A percentile compares a stretch with the other conserved stretches of the same genome.
These are phyloP conservation scores for Acanthornis magna DNA, from an alignment of 2,797 vertebrate species.

Conservation along the genomic window DNA sequence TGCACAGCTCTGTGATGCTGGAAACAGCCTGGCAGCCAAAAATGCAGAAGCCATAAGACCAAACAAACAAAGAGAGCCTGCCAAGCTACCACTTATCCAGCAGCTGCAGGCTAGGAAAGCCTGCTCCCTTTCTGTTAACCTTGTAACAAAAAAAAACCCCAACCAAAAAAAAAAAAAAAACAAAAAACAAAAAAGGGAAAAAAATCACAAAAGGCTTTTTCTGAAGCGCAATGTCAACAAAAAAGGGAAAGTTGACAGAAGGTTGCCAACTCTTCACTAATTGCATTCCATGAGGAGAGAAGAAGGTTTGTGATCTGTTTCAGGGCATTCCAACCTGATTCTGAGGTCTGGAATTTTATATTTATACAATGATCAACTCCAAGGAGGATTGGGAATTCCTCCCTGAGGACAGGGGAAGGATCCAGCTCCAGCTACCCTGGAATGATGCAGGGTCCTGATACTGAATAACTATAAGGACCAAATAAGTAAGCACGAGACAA, in stretches of 20 bases:
- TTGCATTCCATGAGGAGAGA: not conserved
- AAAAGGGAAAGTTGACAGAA: not conserved
- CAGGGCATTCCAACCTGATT: not conserved
- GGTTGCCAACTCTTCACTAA: not conserved
- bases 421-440: not conserved
- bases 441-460: not conserved
- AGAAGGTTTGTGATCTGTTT: not conserved
- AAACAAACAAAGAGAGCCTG: slow-evolving; percentile 25
- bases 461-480: not conserved
- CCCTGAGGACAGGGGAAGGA: not conserved
- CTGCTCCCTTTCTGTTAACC: slow-evolving; percentile 11
- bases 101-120: slow-evolving; percentile 52
- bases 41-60: not conserved
- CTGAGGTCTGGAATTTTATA: not conserved
- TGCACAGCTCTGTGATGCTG: not conserved
- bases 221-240: slow-evolving; percentile 5
- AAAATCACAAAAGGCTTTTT: not conserved
- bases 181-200: not conserved
- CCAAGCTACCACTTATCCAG: slow-evolving; percentile 6
- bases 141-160: not conserved
- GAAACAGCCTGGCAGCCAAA: slow-evolving; percentile 15
- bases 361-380: not conserved
- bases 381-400: not conserved
- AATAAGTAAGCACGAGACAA: not conserved
- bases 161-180: not conserved